Evolutionary conservation across 2,113 vertebrate genomes (phyloP), one percentile per base, ranked within the genome.

Genomic region (Sinocyclocheilus anshuiensis): DNA sequence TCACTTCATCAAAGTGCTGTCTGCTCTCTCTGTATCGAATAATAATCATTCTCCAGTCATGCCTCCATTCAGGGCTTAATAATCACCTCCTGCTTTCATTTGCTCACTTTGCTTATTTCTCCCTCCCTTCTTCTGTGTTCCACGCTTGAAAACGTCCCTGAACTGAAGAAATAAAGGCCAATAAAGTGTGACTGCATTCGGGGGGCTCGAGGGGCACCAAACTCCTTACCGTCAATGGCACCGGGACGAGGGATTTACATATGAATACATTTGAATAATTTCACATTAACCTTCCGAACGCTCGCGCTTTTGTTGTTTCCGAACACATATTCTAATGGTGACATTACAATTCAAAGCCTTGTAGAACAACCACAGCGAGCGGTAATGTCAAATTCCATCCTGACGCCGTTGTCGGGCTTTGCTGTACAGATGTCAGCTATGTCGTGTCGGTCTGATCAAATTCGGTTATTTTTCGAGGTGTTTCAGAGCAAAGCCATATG

Each of bases 181-280:
- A 42, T 76, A 72, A 89, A 88, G 82, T 84, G 84, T 87, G 76
- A 77, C 82, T 71, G 55, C 81, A 57, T 57, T 80, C 24, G 26
- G 53, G 78, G 53, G 81, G 67, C 77, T 78, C 83, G 26, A 63
- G 81, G 82, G 29, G 74, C 26, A 74, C 65, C 89, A 87, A 81
- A 88, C 92, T 92, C 90, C 86, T 91, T 92, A 92, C 82, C 76
- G 77, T 88, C 57, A 61, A 75, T 71, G 88, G 88, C 81, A 84
- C 87, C 84, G 87, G 89, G 90, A 90, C 87, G 83, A 90, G 84
- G 90, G 91, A 92, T 93, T 94, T 92, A 81, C 86, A 86, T 83
- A 88, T 84, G 91, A 94, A 95, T 93, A 92, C 85, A 91, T 95
- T 93, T 89, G 90, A 95, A 94, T 93, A 94, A 91, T 93, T 94